Base-by-base conservation (phyloP, 2,113 vertebrate genomes). In the Ptyas mucosa region DNA sequence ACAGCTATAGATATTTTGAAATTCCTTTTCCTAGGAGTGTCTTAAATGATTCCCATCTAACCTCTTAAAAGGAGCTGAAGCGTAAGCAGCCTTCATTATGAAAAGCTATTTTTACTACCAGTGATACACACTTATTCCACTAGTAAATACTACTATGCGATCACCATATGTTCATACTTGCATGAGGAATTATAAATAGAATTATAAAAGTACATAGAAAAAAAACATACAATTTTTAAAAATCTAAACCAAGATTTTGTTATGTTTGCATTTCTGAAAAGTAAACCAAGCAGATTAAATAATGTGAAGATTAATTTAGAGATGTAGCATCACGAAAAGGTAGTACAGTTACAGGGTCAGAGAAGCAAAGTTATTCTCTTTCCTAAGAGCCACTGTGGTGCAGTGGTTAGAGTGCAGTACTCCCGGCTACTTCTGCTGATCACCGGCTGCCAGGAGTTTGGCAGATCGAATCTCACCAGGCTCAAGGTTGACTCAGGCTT, bases 251-350 rank as follows among this genome's bases (percentile, higher is more conserved):
- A n/a, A 15, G n/a, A 69, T 54, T 58, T 21, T 10, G 20, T 85
- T 21, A 57, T 18, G 49, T 85, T 34, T 89, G 69, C 0, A 18
- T 24, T 54, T 54, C 43, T 54, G 0, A 88, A 58, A 43, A 89
- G 26, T 49, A 91, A 9, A 89, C 24, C 43, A 55, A 90, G 39
- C 61, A 29, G 46, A 95, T 91, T 52, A 58, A 90, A 39, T 49
- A 46, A 0, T 0, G 55, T 46, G 0, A 46, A 51, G 64, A 46
- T 85, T 20, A 91, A 57, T 53, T 57, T 85, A 0, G 0, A 39
- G 43, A 12, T 64, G 26, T n/a, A 69, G 64, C 12, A 69, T 69
- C 12, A n/a, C 5, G 0, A 69, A 69, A 69, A n/a, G 12, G 1
- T 15, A n/a, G 61, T n/a, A 69, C 12, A n/a, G 29, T 69, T 69